A percentile compares a stretch with the other conserved stretches of the same genome.
phyloP scores from a whole-genome alignment of 2,888 invertebrate species.

The Patella caerulea region DNA sequence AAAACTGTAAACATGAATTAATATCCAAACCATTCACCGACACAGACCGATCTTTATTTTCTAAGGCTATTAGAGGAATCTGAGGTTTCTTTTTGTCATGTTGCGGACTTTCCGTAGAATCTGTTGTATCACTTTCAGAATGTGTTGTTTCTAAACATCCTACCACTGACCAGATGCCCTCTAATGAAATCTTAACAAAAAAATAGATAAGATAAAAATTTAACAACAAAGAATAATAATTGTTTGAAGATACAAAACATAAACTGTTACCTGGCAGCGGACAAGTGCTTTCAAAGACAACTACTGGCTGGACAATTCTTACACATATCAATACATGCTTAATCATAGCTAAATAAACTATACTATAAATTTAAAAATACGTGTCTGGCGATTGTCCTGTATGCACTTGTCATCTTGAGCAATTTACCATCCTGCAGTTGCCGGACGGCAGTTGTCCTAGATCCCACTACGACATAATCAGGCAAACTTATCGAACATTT shows the following conservation, averaged over 20 bases:
- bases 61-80: constrained; percentile 27
- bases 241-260: background rate
- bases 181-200: constrained; percentile 62
- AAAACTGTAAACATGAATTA: constrained; percentile 91
- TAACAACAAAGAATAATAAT: background rate
- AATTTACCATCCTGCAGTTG: too few relatives aligned
- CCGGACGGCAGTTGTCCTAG: too few relatives aligned
- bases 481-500: too few relatives aligned
- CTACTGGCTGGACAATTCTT: too few relatives aligned
- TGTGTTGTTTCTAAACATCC: constrained; percentile 60
- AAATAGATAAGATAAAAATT: background rate
- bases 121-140: constrained; percentile 60
- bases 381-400: too few relatives aligned
- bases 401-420: too few relatives aligned
- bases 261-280: background rate
- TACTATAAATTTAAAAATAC: too few relatives aligned
- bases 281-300: too few relatives aligned
- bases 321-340: too few relatives aligned
- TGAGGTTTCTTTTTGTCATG: constrained; percentile 15
- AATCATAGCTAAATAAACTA: too few relatives aligned
- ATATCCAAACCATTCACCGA: constrained; percentile 81
- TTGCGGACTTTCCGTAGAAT: constrained; percentile 57
- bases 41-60: constrained; percentile 57
- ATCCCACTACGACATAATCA: too few relatives aligned
- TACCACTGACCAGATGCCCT: constrained; percentile 68